Evolutionary conservation across 2,888 invertebrate genomes (phyloP).

Genomic region (Plemyria rubiginata): DNA sequence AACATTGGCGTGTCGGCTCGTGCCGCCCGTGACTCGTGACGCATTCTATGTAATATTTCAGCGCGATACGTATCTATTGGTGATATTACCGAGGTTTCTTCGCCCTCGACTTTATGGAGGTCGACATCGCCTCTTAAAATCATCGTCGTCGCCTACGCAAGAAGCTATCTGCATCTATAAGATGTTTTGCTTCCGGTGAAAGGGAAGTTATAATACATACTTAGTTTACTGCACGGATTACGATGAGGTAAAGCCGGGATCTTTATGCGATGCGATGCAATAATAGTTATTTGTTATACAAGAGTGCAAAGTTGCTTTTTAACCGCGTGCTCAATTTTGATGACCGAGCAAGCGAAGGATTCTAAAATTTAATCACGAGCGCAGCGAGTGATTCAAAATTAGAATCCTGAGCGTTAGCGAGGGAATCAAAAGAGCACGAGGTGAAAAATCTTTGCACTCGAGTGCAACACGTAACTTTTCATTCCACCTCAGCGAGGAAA

Average conservation of each 20-base stretch:
- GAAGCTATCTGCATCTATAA: slow-evolving; percentile 26
- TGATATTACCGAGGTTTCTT: slow-evolving; percentile 42
- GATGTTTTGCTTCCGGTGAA: slow-evolving; percentile 22
- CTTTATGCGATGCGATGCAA: slow-evolving; percentile 14
- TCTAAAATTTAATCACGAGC: too few species aligned
- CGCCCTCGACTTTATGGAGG: slow-evolving; percentile 37
- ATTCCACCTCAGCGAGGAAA: too few species aligned
- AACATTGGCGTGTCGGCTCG: slow-evolving; percentile 24
- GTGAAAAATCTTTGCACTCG: too few species aligned
- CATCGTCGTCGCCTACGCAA: slow-evolving; percentile 22
- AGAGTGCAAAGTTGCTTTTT: too few species aligned
- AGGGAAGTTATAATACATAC: slow-evolving; percentile 15
- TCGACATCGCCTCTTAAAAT: slow-evolving; percentile 34
- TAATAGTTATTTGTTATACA: too few species aligned
- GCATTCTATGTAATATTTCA: slow-evolving; percentile 41
- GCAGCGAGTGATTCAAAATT: too few species aligned
- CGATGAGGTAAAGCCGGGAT: slow-evolving; percentile 5
- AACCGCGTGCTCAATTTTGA: too few species aligned
- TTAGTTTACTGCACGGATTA: slow-evolving; percentile 9
- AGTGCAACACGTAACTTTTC: too few species aligned
- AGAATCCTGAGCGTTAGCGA: too few species aligned
- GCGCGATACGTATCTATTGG: slow-evolving; percentile 42
- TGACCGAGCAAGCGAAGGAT: too few species aligned
- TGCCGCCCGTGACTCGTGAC: slow-evolving; percentile 24
- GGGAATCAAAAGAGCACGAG: too few species aligned